Evolutionary conservation across 2,113 vertebrate species (phyloP), one percentile per base, ranked within the genome.

Genomic region (Hiodon alosoides): DNA sequence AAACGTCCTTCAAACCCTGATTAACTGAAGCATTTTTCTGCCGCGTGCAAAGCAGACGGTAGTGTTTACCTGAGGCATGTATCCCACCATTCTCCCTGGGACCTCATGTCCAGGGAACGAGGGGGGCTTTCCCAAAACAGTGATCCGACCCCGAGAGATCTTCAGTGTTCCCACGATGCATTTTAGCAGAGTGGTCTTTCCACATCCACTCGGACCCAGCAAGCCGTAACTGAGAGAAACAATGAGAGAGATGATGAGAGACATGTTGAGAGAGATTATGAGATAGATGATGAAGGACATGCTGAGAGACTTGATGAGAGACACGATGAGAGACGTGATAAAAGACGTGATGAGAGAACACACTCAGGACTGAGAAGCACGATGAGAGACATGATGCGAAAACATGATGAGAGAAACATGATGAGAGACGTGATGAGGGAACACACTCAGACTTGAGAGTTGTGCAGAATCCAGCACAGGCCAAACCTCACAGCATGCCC

Each of bases 151-250:
- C 10, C 79, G 81, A 0, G 90, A 91, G 73, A 93, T 92, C 73
- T 88, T 91, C 68, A 93, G 75, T 55, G 88, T 92, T 84, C 91
- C 91, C 79, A 93, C 89, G 2, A 92, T 91, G 86, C 91, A 93
- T 77, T 90, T 91, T 74, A 93, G 81, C 62, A 93, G 81, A 0
- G 91, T 92, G 11, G 91, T 92, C 77, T 93, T 93, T 64, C 91
- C 91, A 74, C 91, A 93, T 14, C 91, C 91, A 4, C 91, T 93
- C n/a, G 91, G 91, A 2, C 91, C 91, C 75, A 93, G 77, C 57
- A 93, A 82, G 1, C 91, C 90, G 6, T 92, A 92, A 61, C 91
- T 92, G 82, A 68, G 73, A 50, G 65, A 77, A 9, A 61, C 3
- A 66, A 13, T 66, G 55, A 50, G 13, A 70, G 11, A 46, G 6